Percentiles rank a stretch among this genome's conserved stretches.
Evolutionary conservation across 2,888 invertebrate genomes (phyloP).

Genomic region (Meiosimyza decipiens): DNA sequence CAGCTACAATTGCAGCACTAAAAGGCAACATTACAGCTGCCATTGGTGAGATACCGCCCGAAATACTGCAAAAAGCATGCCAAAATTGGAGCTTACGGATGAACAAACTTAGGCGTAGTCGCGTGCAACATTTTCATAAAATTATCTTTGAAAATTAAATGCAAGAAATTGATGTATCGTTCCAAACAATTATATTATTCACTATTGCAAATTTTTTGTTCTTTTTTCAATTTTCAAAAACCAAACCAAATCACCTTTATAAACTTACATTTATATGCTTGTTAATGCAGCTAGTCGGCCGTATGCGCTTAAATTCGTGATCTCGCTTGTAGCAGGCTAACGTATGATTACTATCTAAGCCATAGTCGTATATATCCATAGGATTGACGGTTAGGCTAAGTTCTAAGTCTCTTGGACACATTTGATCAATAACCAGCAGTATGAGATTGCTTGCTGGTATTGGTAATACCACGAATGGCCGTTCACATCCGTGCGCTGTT

Average conservation of each 20-base stretch:
- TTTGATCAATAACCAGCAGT: slow-evolving; percentile 78
- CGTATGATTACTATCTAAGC: slow-evolving; percentile 64
- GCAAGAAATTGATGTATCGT: too few relatives aligned
- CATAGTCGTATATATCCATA: slow-evolving; percentile 66
- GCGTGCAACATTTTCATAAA: too few relatives aligned
- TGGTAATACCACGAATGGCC: slow-evolving; percentile 78
- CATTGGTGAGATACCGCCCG: too few relatives aligned
- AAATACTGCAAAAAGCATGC: too few relatives aligned
- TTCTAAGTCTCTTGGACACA: slow-evolving; percentile 71
- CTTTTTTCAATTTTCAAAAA: too few relatives aligned
- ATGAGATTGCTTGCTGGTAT: slow-evolving; percentile 84
- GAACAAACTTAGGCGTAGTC: too few relatives aligned
- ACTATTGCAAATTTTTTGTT: too few relatives aligned
- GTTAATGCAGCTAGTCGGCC: slow-evolving; percentile 81
- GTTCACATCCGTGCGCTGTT: slow-evolving; percentile 66
- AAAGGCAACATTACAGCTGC: too few relatives aligned
- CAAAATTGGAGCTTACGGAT: too few relatives aligned
- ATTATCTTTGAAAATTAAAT: too few relatives aligned
- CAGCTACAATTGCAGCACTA: too few relatives aligned
- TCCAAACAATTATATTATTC: too few relatives aligned
- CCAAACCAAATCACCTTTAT: not conserved
- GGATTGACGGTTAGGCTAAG: slow-evolving; percentile 66
- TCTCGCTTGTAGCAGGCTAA: slow-evolving; percentile 72
- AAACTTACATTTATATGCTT: slow-evolving; percentile 78
- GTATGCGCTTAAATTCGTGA: slow-evolving; percentile 74